phyloP scores from a whole-genome alignment of 64 coral and sea anemone species.

The Catalaphyllia jardinei region DNA sequence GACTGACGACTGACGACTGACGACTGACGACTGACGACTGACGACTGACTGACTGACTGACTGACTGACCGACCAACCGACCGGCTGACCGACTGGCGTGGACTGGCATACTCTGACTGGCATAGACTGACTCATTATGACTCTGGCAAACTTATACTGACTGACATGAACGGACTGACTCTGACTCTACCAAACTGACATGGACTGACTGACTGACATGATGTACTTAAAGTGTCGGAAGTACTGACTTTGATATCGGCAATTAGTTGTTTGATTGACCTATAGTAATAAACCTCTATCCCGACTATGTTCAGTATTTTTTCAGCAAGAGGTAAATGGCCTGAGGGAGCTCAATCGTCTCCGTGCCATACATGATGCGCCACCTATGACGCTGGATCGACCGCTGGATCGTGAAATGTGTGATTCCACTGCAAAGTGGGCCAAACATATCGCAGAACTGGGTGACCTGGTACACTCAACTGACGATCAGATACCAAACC shows the following conservation, averaged over 20 bases:
- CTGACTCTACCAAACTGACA: neutral
- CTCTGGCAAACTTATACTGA: constrained; percentile 26
- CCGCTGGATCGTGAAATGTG: constrained; percentile 60
- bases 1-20: neutral
- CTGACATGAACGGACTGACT: neutral
- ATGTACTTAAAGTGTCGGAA: neutral
- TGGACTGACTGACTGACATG: no score
- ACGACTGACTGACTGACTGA: constrained; percentile 23
- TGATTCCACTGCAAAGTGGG: constrained; percentile 34
- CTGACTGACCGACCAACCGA: neutral
- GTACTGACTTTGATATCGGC: neutral
- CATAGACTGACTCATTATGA: neutral
- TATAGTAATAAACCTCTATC: neutral
- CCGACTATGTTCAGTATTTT: neutral
- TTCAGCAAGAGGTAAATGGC: constrained; percentile 38
- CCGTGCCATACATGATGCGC: constrained; percentile 54
- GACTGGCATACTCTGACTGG: no score
- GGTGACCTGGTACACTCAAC: constrained; percentile 28
- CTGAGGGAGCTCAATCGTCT: constrained; percentile 51
- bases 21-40: constrained; percentile 38
- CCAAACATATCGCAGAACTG: constrained; percentile 30
- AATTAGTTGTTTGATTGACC: neutral
- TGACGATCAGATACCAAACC: neutral
- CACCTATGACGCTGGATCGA: constrained; percentile 55
- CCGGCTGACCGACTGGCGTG: neutral